Conservation (phyloP, 37 sponge, comb jelly and placozoan species). For the Halichondria panicea region DNA sequence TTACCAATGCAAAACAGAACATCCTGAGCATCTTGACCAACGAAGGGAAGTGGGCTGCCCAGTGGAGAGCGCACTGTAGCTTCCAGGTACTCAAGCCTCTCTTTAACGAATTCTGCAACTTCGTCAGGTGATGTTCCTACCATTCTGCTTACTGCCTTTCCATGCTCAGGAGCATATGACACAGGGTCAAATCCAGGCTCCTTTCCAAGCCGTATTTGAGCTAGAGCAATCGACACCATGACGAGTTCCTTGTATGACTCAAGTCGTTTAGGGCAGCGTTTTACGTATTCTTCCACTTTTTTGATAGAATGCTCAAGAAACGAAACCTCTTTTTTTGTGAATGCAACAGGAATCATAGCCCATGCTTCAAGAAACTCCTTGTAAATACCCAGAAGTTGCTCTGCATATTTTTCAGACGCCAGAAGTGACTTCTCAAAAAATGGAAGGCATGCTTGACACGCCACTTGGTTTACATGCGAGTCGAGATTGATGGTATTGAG, state of each 20-base stretch:
- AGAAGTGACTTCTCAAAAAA: slow-evolving; percentile 20
- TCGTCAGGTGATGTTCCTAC: neutral
- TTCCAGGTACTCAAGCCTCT: slow-evolving; percentile 1
- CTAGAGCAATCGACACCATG: slow-evolving; percentile 17
- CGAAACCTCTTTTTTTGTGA: neutral
- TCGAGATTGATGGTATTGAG: slow-evolving; percentile 14
- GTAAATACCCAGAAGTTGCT: slow-evolving; percentile 1
- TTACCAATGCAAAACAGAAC: slow-evolving; percentile 23
- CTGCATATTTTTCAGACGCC: neutral
- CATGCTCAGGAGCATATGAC: slow-evolving; percentile 13
- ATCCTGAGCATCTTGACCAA: slow-evolving; percentile 14
- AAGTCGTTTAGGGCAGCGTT: neutral
- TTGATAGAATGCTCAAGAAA: neutral
- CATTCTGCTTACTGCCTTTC: slow-evolving; percentile 30
- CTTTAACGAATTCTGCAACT: neutral
- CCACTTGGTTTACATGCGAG: neutral
- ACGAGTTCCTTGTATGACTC: slow-evolving; percentile 2
- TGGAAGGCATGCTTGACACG: slow-evolving; percentile 17
- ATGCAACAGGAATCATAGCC: neutral
- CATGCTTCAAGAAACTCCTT: slow-evolving; percentile 24
- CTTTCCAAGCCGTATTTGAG: slow-evolving; percentile 19
- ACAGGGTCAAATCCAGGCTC: slow-evolving; percentile 22
- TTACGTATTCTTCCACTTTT: slow-evolving; percentile 11
- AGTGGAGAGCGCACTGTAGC: neutral
- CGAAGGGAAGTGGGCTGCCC: neutral